Conservation (phyloP, 2,888 invertebrate species). For the Nymphalis polychloros region DNA sequence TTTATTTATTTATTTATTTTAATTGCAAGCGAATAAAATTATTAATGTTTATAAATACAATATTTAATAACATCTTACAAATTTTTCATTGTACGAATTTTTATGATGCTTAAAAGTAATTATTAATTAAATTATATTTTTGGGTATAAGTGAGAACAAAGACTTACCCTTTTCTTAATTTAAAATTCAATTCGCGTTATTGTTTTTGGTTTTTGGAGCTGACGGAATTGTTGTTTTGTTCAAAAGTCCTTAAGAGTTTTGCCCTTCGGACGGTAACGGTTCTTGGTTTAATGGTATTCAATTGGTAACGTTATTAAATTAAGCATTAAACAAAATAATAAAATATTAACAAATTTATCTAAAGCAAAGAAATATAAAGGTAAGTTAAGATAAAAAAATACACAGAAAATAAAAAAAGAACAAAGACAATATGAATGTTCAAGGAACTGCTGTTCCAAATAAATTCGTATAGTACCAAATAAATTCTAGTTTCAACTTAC, state of each 20-base stretch:
- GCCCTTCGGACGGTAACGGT: not conserved
- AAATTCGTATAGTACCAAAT: too few relatives aligned
- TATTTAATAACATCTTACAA: not conserved
- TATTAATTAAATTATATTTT: not conserved
- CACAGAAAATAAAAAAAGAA: too few relatives aligned
- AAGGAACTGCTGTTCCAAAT: too few relatives aligned
- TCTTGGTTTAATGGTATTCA: not conserved
- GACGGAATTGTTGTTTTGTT: slow-evolving; percentile 9
- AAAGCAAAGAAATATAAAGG: too few relatives aligned
- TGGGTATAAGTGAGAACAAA: not conserved
- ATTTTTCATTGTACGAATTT: not conserved
- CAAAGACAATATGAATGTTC: too few relatives aligned
- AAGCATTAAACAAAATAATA: not conserved
- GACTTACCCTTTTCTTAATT: slow-evolving; percentile 1
- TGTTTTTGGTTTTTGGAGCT: slow-evolving; percentile 2
- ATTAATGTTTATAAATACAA: not conserved
- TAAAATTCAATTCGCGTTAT: slow-evolving; percentile 1
- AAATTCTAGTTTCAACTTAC: too few relatives aligned
- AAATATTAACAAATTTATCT: too few relatives aligned
- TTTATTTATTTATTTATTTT: too few relatives aligned
- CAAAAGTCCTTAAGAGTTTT: slow-evolving; percentile 4
- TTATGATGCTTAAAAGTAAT: not conserved
- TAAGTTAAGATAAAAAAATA: too few relatives aligned
- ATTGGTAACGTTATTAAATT: not conserved
- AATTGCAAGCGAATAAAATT: too few relatives aligned